Evolutionary conservation across 2,113 vertebrate genomes (phyloP).

Genomic region (Pterocles gutturalis): DNA sequence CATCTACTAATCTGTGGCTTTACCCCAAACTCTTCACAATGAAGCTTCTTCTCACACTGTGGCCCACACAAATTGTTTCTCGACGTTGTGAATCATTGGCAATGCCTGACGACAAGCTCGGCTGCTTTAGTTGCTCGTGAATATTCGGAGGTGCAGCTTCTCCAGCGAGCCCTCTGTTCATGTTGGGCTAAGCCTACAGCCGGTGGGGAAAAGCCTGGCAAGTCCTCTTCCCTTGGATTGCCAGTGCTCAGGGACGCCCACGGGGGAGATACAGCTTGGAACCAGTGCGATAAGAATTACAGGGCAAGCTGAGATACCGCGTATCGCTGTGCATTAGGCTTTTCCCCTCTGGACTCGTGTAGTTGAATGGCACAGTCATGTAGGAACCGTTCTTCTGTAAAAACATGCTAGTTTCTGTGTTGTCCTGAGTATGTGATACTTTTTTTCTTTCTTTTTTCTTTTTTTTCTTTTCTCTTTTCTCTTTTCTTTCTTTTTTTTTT

Average conservation of each 20-base stretch:
- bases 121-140: neutral
- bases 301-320: neutral
- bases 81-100: neutral
- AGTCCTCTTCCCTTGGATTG: neutral
- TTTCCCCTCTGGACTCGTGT: neutral
- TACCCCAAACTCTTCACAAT: neutral
- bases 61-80: neutral
- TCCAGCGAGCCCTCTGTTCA: neutral
- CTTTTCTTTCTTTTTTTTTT: neutral
- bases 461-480: neutral
- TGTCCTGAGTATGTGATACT: neutral
- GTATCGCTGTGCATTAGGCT: neutral
- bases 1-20: neutral
- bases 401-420: neutral
- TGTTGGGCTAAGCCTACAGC: neutral
- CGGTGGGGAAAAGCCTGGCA: neutral
- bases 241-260: neutral
- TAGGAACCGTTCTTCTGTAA: neutral
- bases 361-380: neutral
- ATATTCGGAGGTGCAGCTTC: neutral
- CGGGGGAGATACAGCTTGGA: rapidly evolving
- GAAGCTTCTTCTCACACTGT: neutral
- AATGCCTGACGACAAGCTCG: neutral
- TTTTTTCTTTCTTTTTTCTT: neutral
- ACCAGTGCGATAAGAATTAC: neutral